These are phyloP conservation scores for Malaclemys terrapin DNA, from an alignment of 2,113 vertebrate species.

Conservation along the genomic window DNA sequence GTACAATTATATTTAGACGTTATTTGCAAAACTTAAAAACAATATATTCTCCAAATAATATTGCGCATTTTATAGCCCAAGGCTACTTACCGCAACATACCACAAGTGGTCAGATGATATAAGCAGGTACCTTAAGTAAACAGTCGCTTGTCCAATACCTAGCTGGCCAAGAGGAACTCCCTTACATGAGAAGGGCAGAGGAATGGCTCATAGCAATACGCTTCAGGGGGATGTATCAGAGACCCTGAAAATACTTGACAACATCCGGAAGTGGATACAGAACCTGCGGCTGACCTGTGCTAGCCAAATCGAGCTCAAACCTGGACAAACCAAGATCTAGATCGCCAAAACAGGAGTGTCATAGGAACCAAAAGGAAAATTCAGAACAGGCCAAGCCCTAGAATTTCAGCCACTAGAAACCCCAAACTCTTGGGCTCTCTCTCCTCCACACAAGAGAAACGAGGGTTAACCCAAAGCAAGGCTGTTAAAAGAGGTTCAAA, in stretches of 20 bases:
- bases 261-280: conserved; percentile 81
- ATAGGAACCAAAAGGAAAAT: conserved; percentile 96
- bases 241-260: conserved; percentile 81
- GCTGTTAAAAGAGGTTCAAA: conserved; percentile 87
- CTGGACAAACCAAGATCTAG: conserved; percentile 93
- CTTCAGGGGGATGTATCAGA: conserved; percentile 76
- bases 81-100: conserved; percentile 91
- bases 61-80: conserved; percentile 83
- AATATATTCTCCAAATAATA: conserved; percentile 64
- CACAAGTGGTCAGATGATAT: conserved; percentile 74
- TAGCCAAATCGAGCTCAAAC: conserved; percentile 91
- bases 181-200: conserved; percentile 80
- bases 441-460: conserved; percentile 86
- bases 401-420: conserved; percentile 79
- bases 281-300: conserved; percentile 96
- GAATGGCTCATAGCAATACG: conserved; percentile 76
- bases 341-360: conserved; percentile 94
- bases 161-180: conserved; percentile 80
- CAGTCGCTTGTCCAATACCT: conserved; percentile 93
- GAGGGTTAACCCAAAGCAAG: conserved; percentile 85
- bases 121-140: conserved; percentile 90
- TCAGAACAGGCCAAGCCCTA: conserved; percentile 91
- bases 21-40: conserved; percentile 37
- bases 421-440: conserved; percentile 78
- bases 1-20: conserved; percentile 22